Evolutionary conservation across 1,140 invertebrate genomes (phyloP).

Genomic region (Drepana arcuata): DNA sequence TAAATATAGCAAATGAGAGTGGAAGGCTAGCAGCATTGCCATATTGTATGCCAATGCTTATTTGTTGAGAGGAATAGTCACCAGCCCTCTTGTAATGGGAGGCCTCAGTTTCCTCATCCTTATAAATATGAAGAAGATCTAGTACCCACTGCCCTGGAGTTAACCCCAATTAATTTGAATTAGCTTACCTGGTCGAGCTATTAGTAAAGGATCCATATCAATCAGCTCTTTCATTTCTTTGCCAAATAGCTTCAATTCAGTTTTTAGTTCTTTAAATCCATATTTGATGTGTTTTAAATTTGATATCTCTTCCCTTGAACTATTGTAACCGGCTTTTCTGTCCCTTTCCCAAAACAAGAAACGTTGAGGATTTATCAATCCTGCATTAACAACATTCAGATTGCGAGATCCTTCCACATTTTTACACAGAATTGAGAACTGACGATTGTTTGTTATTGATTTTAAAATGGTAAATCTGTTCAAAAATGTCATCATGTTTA

Average conservation of each 20-base stretch:
- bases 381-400: too few species aligned
- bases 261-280: conserved; percentile 77
- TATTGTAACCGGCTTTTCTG: conserved; percentile 77
- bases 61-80: too few species aligned
- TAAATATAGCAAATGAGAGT: too few species aligned
- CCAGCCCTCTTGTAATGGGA: too few species aligned
- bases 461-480: too few species aligned
- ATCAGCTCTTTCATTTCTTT: conserved; percentile 80
- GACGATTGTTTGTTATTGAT: conserved; percentile 1
- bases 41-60: too few species aligned
- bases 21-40: too few species aligned
- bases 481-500: too few species aligned
- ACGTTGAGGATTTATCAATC: conserved; percentile 28
- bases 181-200: conserved; percentile 68
- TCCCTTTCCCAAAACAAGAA: conserved; percentile 74
- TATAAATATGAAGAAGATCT: too few species aligned
- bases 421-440: conserved; percentile 5
- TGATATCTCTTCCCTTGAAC: conserved; percentile 48
- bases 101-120: too few species aligned
- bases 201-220: conserved; percentile 73
- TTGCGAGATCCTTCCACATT: too few species aligned
- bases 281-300: conserved; percentile 69
- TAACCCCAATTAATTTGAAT: conserved; percentile 1
- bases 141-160: too few species aligned
- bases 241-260: conserved; percentile 77